Evolutionary conservation across 2,113 vertebrate species (phyloP).

Genomic region (Microcebus tavaratra): DNA sequence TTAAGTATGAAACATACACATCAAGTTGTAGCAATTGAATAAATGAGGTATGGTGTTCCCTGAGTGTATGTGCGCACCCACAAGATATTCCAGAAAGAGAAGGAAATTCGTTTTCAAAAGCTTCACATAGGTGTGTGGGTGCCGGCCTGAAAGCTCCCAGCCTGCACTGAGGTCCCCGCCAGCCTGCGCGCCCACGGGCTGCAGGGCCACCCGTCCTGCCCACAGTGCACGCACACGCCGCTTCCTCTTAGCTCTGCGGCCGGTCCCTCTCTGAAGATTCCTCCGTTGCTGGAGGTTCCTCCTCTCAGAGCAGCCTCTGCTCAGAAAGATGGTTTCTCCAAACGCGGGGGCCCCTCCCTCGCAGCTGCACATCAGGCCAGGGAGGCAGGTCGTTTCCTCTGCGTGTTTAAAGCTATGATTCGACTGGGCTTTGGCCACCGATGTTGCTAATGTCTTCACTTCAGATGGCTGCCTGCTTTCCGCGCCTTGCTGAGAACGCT

Average conservation of each 20-base stretch:
- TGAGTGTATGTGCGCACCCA: background rate
- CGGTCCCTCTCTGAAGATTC: background rate
- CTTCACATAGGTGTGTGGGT: background rate
- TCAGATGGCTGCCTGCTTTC: background rate
- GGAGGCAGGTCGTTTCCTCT: background rate
- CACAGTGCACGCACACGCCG: background rate
- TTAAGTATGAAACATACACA: background rate
- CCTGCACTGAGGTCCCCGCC: background rate
- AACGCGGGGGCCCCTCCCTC: accelerated
- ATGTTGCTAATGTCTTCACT: background rate
- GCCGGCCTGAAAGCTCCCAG: background rate
- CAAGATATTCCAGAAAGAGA: background rate
- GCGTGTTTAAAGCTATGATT: background rate
- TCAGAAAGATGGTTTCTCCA: background rate
- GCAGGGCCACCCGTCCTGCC: background rate
- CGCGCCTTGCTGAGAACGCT: background rate
- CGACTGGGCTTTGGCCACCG: no score
- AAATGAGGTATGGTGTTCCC: background rate
- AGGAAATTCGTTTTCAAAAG: background rate
- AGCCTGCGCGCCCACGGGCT: background rate
- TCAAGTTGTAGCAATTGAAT: background rate
- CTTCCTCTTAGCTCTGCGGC: background rate
- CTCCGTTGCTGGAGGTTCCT: background rate
- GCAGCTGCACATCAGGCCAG: no score
- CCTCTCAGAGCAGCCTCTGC: no score